Base-by-base conservation (phyloP, 2,797 vertebrate genomes). In the Cuniculus paca region DNA sequence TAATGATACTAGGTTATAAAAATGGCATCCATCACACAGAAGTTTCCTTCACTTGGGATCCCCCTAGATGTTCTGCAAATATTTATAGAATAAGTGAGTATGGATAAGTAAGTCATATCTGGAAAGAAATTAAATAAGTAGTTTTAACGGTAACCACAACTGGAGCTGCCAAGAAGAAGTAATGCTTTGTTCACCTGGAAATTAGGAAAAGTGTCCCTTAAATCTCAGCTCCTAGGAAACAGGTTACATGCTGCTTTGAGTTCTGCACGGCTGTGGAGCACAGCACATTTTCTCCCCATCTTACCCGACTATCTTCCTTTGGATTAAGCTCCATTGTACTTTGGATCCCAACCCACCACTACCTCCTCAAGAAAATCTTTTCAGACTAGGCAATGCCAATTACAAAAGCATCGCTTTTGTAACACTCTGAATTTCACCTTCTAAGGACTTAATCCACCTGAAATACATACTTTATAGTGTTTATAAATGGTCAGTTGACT, bases 81-180 rank as follows among this genome's bases (percentile, higher is more conserved):
- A 94, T 63, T 90, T 97, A 24, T 89, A 72, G 60, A 84, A 90
- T 77, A 90, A 92, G 83, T 90, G 52, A 90, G 93, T 24, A 90
- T 88, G 45, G 28, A 94, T 74, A 65, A 96, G 80, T 54, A 88
- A 95, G 24, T 10, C 19, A 48, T 77, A 91, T 91, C 85, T 88
- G 60, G 88, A 95, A 97, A 95, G 39, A 90, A 80, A 58, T 96
- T 56, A 88, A 88, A 88, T 81, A 88, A 96, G 88, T 63, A 82
- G 39, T 83, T 91, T n/a, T 48, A 58, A 83, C 28, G 91, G 48
- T 60, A 95, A 88, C 60, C 39, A 70, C 85, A 88, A 5, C 24
- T 88, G 65, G 42, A 26, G 14, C 72, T 84, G 48, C 60, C 65
- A 81, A 95, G 61, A 80, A 70, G 91, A 95, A 60, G 36, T 39